phyloP scores from a whole-genome alignment of 2,113 vertebrate species.

The Phodopus roborovskii region DNA sequence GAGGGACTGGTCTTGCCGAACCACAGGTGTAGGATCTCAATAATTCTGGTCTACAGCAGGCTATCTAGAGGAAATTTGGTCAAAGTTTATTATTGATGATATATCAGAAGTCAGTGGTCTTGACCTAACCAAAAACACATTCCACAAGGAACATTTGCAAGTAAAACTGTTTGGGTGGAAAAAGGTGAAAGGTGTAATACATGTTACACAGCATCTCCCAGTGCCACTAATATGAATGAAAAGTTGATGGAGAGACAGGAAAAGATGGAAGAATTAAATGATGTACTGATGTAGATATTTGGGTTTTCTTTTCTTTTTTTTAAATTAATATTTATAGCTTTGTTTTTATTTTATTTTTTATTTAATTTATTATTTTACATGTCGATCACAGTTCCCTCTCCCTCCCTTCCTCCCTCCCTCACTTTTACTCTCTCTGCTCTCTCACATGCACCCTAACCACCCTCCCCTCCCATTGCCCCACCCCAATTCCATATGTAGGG shows the following conservation, averaged over 20 bases:
- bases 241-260: neutral
- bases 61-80: neutral
- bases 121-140: neutral
- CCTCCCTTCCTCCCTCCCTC: too few relatives aligned
- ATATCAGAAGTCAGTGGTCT: neutral
- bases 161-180: neutral
- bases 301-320: neutral
- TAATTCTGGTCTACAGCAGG: neutral
- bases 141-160: neutral
- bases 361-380: too few relatives aligned
- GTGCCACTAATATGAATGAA: neutral
- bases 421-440: too few relatives aligned
- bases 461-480: too few relatives aligned
- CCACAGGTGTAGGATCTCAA: neutral
- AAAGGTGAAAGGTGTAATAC: neutral
- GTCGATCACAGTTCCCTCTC: too few relatives aligned
- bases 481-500: too few relatives aligned
- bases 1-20: neutral
- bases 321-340: too few relatives aligned
- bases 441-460: too few relatives aligned
- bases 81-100: neutral
- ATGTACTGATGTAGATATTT: too few relatives aligned
- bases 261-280: neutral
- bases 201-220: neutral
- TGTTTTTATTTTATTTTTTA: too few relatives aligned